Evolutionary conservation across 2,888 invertebrate species (phyloP), one percentile per base, ranked within the genome.

Genomic region (Dichetophora obliterata): DNA sequence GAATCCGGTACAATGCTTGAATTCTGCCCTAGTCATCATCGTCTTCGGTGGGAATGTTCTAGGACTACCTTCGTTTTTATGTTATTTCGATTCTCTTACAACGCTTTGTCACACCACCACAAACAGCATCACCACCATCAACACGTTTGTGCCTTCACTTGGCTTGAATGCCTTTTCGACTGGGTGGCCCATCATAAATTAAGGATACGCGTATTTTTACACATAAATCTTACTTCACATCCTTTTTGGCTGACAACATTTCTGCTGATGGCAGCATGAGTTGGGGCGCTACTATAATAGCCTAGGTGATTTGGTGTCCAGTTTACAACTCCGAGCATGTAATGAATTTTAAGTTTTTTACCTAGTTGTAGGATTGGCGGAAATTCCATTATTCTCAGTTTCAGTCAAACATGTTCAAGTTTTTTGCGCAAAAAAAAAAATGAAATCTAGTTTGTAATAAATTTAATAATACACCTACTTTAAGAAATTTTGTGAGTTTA

Each of bases 191-290:
- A 14, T 66, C 54, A 54, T 66, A 74, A 74, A 74, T 74, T 74
- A 74, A 66, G 61, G 65, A 74, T 74, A 43, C 16, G 66, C 50
- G 74, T 74, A 37, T 66, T 66, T 74, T 66, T 22, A 37, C 14
- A 31, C 74, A 74, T 66, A 66, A 74, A 74, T 74, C 66, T 66
- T 57, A 16, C 14, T 43, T 6, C 74, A 52, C 66, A 65, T 74
- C 54, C 74, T 74, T 74, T n/a, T 66, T 22, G 65, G 27, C 2
- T 74, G 74, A 66, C 74, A 66, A 37, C 50, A 22, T 50, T 66
- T 11, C 37, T 24, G 37, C 74, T 19, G 16, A 52, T 52, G 31
- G 34, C 14, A 65, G 8, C 19, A 19, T 14, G 63, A 63, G 63
- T 24, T 37, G 19, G 48, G 43, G 43, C 54, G 14, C 31, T 31